Base-by-base conservation (phyloP, 2,888 invertebrate species). In the Agrotis exclamationis region DNA sequence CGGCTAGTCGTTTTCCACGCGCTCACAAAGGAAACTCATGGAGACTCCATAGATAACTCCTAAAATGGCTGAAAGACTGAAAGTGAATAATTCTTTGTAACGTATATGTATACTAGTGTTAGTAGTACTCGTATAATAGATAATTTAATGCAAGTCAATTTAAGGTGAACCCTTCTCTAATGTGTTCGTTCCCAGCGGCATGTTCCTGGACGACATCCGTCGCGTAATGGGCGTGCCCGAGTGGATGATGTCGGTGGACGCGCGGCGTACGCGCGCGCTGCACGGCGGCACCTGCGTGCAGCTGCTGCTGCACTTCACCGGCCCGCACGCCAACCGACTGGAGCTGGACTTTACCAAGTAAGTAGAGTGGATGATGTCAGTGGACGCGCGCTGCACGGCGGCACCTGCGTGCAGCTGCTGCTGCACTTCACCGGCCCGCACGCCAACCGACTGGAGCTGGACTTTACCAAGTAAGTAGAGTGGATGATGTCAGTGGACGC, bases 401-500 rank as follows among this genome's bases (percentile, higher is more conserved):
- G 98, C 70, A 97, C 98, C 59, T 99, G 99, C 89, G 96, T 99
- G 22, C 99, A 99, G 93, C 96, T 99, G 88, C 96, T 98, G 68
- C 96, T 99, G 86, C 99, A 99, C 93, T 99, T 99, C 92, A 98
- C 90, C n/a, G 98, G 98, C 1, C 98, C 98, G 0, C 96, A 98
- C 44, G 99, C 99, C 0, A 97, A 96, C 90, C 96, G 97, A 76
- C 94, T 99, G 28, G 99, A 99, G 91, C 96, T 97, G 87, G 98
- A 98, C 92, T 98, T 98, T 86, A 97, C 97, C 79, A 97, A n/a
- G n/a, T n/a, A n/a, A n/a, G n/a, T n/a, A n/a, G 98, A 98, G 89
- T 99, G 99, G 99, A 98, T 99, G 97, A 90, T 99, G 82, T 97
- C 98, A 22, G 97, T 98, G 67, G 99, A 99, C 95, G 97, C 97